A percentile compares a stretch with the other conserved stretches of the same genome.
Evolutionary conservation across 2,797 vertebrate species (phyloP).

Genomic region (Enteromius unitaeniatus): DNA sequence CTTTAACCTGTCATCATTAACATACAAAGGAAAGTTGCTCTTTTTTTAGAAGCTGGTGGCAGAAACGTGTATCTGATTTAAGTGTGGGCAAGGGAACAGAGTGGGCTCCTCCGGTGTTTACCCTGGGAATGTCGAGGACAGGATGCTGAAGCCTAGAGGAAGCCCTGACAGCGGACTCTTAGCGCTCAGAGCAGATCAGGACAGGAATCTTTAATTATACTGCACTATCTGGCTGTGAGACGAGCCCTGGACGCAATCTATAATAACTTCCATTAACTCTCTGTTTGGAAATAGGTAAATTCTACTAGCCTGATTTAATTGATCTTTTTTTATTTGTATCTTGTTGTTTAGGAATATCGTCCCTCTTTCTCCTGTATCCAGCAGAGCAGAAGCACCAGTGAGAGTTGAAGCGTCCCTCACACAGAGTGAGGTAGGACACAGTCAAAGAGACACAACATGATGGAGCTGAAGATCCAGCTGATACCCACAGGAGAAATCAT

Average conservation of each 20-base stretch:
- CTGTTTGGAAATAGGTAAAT: constrained; percentile 69
- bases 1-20: constrained; percentile 14
- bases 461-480: constrained; percentile 82
- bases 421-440: constrained; percentile 1
- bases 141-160: constrained; percentile 74
- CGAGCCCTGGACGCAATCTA: constrained; percentile 57
- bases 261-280: constrained; percentile 53
- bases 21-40: constrained; percentile 28
- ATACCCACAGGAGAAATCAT: constrained; percentile 83
- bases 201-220: constrained; percentile 63
- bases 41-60: constrained; percentile 59
- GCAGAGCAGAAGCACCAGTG: constrained; percentile 13
- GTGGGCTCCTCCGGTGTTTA: constrained; percentile 57
- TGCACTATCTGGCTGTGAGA: constrained; percentile 57
- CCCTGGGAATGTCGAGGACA: constrained; percentile 69
- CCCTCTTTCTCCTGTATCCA: constrained; percentile 28
- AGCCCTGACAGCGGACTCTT: constrained; percentile 60
- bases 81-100: constrained; percentile 58
- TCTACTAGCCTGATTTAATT: constrained; percentile 24
- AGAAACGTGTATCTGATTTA: constrained; percentile 57
- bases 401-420: constrained; percentile 25
- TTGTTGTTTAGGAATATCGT: constrained; percentile 14
- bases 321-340: neutral
- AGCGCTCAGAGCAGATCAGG: constrained; percentile 42
- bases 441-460: constrained; percentile 68